Base-by-base conservation (phyloP, 1,140 invertebrate species). In the Ephestia elutella region DNA sequence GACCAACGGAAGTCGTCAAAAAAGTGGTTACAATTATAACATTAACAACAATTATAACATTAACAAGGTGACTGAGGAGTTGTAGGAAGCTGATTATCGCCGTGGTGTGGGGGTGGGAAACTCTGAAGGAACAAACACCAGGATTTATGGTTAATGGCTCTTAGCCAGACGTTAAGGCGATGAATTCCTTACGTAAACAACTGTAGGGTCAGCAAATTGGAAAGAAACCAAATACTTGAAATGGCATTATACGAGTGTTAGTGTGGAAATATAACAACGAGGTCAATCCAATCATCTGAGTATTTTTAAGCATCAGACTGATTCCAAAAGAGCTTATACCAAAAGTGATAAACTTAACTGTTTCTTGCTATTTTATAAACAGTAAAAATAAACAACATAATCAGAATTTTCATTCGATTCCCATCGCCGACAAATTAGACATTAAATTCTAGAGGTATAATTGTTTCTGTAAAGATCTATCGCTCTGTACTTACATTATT, bases 61-160 rank as follows among this genome's bases (percentile, higher is more conserved):
- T 65, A 75, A 71, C 67, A 72, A 77, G 69, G 57, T 68, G 67
- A n/a, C 38, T 17, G 5, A 15, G 38, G 75, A 80, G 18, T 70
- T 71, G 65, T 68, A 73, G 72, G 72, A 82, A 82, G 73, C 78
- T 86, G 78, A 86, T 86, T 84, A 86, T 79, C 75, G 80, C 50
- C 82, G 73, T n/a, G 21, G 21, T 25, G 7, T 25, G 21, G 66
- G 63, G 73, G 71, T 71, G 70, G 75, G 66, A 65, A 72, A 73
- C 69, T 68, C 65, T 57, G 55, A 51, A 69, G 76, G 75, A 71
- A 68, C 71, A 84, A 82, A 83, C 78, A 80, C 65, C 67, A 64
- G 62, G 80, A 84, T 86, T 86, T 86, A 83, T 83, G 73, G 78
- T 80, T 79, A 82, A 82, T 82, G 73, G 77, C 71, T 74, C 73